A percentile compares a stretch with the other conserved stretches of the same genome.
Conservation (phyloP, 2,113 vertebrate genomes). For the Mellivora capensis region DNA sequence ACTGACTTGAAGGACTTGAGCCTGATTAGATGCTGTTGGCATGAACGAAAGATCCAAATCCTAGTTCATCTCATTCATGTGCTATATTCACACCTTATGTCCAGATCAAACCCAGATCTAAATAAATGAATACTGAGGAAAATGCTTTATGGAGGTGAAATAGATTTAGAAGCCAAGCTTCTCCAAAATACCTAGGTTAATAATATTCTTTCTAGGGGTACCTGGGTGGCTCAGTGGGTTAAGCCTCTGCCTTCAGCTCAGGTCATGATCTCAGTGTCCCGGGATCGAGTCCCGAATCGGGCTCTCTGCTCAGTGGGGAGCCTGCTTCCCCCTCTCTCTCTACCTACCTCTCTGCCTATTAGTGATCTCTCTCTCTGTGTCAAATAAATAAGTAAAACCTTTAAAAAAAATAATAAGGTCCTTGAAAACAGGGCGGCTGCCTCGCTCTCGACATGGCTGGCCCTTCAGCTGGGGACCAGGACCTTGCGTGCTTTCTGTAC, state of each 20-base stretch:
- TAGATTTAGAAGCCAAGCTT: neutral
- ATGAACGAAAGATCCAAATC: constrained; percentile 2
- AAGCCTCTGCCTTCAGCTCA: too few relatives aligned
- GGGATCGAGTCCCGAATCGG: too few relatives aligned
- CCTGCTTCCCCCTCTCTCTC: too few relatives aligned
- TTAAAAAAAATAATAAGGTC: neutral
- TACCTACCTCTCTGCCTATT: too few relatives aligned
- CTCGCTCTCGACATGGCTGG: rapidly evolving
- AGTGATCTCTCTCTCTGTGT: too few relatives aligned
- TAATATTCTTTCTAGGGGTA: neutral
- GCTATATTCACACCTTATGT: neutral
- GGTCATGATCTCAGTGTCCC: too few relatives aligned
- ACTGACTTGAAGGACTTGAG: constrained; percentile 46
- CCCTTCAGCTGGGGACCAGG: rapidly evolving
- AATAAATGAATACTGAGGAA: neutral
- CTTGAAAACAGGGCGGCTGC: neutral
- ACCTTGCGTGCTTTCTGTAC: neutral
- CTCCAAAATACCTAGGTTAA: neutral
- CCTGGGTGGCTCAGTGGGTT: too few relatives aligned
- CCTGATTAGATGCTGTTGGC: constrained; percentile 35
- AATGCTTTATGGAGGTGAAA: neutral
- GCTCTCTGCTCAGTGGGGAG: too few relatives aligned
- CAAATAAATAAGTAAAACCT: too few relatives aligned
- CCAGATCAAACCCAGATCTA: constrained; percentile 11
- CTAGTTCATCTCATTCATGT: neutral